These are phyloP conservation scores for Cecropterus lyciades DNA, from an alignment of 1,140 invertebrate genomes.

Conservation along the genomic window DNA sequence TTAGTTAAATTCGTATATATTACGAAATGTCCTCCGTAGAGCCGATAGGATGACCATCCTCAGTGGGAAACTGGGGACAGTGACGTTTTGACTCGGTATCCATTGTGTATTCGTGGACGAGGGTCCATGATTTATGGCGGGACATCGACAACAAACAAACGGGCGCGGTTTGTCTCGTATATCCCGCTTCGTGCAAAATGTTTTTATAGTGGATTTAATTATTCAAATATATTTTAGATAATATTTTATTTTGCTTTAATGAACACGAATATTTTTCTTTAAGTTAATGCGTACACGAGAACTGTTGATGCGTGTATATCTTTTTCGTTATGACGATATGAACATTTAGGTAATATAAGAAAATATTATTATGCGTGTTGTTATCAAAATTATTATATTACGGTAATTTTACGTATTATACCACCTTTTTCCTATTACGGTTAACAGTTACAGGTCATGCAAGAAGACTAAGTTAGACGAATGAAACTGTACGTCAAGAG, in stretches of 20 bases:
- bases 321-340: too few relatives aligned
- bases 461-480: too few relatives aligned
- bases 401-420: too few relatives aligned
- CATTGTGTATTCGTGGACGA: constrained; percentile 68
- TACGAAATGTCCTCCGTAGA: constrained; percentile 5
- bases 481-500: too few relatives aligned
- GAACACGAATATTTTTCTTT: too few relatives aligned
- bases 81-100: constrained; percentile 62
- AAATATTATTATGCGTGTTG: too few relatives aligned
- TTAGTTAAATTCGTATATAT: constrained; percentile 16
- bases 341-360: too few relatives aligned
- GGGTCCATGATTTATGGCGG: constrained; percentile 71
- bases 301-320: too few relatives aligned
- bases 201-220: constrained; percentile 15
- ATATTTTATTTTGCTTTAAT: background rate
- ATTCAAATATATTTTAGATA: background rate
- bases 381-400: too few relatives aligned
- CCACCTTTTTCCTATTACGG: too few relatives aligned
- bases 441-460: too few relatives aligned
- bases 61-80: constrained; percentile 26
- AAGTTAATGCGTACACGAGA: too few relatives aligned
- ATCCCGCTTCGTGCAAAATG: constrained; percentile 18
- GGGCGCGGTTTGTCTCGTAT: constrained; percentile 45
- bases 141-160: constrained; percentile 62
- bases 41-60: constrained; percentile 26